Conservation (phyloP, 23 tunicate genomes). For the Diplosoma virens region DNA sequence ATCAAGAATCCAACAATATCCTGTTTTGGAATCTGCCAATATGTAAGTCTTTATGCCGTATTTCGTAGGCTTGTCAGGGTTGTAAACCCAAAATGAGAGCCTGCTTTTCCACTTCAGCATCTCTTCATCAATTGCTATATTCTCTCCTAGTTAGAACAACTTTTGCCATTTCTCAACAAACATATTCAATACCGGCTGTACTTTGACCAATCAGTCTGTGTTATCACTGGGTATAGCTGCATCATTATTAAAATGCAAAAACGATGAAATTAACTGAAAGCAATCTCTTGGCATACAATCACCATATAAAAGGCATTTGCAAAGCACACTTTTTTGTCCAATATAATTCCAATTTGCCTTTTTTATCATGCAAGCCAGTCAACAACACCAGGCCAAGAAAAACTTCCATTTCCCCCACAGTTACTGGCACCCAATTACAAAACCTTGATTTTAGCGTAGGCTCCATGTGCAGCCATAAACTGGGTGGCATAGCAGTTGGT, state of each 20-base stretch:
- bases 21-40: neutral
- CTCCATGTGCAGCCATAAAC: too few species aligned
- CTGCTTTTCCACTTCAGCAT: neutral
- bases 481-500: too few species aligned
- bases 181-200: neutral
- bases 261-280: neutral
- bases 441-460: too few species aligned
- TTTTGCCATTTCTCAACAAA: neutral
- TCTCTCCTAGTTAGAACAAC: neutral
- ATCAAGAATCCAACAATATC: neutral
- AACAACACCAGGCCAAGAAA: too few species aligned
- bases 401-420: too few species aligned
- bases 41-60: neutral
- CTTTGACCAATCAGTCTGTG: neutral
- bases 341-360: neutral
- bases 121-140: too few species aligned
- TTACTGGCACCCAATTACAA: too few species aligned
- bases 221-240: neutral
- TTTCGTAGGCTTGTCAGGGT: neutral
- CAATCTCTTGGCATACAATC: neutral
- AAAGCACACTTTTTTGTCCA: neutral
- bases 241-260: neutral
- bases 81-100: neutral
- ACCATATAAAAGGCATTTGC: neutral
- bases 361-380: too few species aligned